Percentiles rank a stretch among this genome's conserved stretches.
Conservation (phyloP, 2,113 vertebrate genomes). For the Dunckerocampus dactyliophorus region DNA sequence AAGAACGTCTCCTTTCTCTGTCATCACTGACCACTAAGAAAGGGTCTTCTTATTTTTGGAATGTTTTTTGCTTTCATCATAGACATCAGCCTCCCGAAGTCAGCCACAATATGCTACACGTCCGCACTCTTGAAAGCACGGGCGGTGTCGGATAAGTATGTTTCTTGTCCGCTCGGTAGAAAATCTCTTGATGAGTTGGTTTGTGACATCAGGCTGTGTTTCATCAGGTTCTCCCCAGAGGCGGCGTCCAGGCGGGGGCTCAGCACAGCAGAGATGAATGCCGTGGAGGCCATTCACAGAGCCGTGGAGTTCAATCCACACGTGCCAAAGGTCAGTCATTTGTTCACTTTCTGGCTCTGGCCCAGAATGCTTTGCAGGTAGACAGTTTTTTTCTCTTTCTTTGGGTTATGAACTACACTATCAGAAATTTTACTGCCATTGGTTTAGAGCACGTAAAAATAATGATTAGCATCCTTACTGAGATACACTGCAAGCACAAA, state of each 20-base stretch:
- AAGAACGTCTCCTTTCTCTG: neutral
- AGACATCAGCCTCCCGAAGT: constrained; percentile 99
- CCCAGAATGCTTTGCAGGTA: too few relatives aligned
- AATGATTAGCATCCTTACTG: too few relatives aligned
- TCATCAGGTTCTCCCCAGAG: constrained; percentile 91
- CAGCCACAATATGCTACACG: constrained; percentile 98
- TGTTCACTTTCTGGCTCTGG: neutral
- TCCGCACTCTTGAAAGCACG: constrained; percentile 98
- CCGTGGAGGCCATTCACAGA: constrained; percentile 98
- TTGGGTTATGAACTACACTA: too few relatives aligned
- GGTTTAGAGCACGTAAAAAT: too few relatives aligned
- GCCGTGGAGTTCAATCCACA: constrained; percentile 99
- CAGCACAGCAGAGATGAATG: constrained; percentile 97
- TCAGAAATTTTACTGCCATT: too few relatives aligned
- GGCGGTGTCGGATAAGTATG: constrained; percentile 97
- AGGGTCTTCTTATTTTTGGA: neutral
- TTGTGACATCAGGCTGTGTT: constrained; percentile 5
- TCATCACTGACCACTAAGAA: neutral
- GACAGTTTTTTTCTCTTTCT: too few relatives aligned
- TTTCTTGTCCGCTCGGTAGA: neutral
- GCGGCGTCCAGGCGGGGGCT: constrained; percentile 94
- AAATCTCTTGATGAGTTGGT: neutral
- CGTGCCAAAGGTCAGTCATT: constrained; percentile 89
- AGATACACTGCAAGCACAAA: too few relatives aligned
- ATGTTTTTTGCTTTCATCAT: constrained; percentile 13